Evolutionary conservation across 2,797 vertebrate species (phyloP), one percentile per base, ranked within the genome.

Genomic region (Urosaurus nigricauda): DNA sequence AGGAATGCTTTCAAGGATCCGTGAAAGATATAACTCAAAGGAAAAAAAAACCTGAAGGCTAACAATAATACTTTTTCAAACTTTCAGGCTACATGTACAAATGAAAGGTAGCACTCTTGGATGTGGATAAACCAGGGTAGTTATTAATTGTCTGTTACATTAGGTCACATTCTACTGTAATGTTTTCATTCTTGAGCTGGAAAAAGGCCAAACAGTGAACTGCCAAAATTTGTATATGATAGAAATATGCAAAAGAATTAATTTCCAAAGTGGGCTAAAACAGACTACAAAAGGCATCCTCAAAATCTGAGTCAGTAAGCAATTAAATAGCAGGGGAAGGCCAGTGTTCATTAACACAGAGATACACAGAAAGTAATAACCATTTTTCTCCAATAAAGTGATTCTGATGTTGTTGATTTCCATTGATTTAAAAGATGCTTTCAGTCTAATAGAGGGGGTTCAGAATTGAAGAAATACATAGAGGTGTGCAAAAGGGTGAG

Each of bases 401-500:
- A 58, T 43, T 84, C 58, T 2, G 26, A 56, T 79, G 4, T 73
- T 81, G 24, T n/a, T 71, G 40, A 56, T 70, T 85, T 56, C 47
- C 73, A 89, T 77, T 21, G 13, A 75, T 43, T 35, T 40, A 81
- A 68, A 29, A 43, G 13, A 79, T 58, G 65, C 65, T 68, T 68
- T 58, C 70, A 68, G 2, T 40, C 47, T 65, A 47, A 77, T 68
- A 4, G 53, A 65, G 68, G 35, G 9, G 9, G 3, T 51, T 60
- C 32, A 87, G 83, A 71, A 58, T 79, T 63, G 29, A 84, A 40
- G 43, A 91, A 79, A 93, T 84, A 79, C 86, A 94, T 92, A 56
- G 2, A 91, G 85, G 87, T 56, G 1, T 85, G 83, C 56, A 85
- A 26, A n/a, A 88, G 8, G 86, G 29, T 90, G 24, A 89, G 24